A percentile compares a stretch with the other conserved stretches of the same genome.
phyloP scores from a whole-genome alignment of 2,888 invertebrate species.

The Brassicogethes aeneus region DNA sequence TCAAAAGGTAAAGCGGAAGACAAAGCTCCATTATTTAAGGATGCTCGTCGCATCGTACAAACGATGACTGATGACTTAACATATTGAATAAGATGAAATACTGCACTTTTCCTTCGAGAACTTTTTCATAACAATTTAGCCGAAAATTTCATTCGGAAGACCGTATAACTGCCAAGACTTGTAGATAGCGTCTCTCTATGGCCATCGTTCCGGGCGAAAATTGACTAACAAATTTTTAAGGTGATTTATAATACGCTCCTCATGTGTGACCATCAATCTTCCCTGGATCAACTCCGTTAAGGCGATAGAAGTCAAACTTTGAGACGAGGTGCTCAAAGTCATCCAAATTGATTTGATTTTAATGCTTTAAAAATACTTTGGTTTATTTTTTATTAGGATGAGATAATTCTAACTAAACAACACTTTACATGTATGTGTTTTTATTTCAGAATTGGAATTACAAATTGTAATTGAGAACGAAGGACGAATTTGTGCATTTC shows the following conservation, averaged over 20 bases:
- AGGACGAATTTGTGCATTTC: no score
- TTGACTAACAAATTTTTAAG: neutral
- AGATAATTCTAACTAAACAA: no score
- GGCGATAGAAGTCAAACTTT: no score
- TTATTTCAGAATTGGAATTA: no score
- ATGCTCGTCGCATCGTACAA: constrained; percentile 25
- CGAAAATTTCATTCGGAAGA: constrained; percentile 19
- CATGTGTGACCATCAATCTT: neutral
- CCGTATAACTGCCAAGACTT: constrained; percentile 12
- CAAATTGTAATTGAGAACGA: no score
- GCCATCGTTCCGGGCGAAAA: neutral
- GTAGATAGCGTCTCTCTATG: constrained; percentile 9
- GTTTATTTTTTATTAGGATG: no score
- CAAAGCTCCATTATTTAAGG: constrained; percentile 31
- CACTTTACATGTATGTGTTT: no score
- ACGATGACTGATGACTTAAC: constrained; percentile 30
- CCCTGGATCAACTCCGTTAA: neutral
- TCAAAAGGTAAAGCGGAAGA: constrained; percentile 28
- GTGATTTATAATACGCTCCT: neutral
- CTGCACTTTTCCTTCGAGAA: constrained; percentile 20
- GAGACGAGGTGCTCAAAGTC: no score
- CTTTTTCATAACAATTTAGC: constrained; percentile 15
- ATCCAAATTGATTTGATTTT: no score
- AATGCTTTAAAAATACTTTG: no score
- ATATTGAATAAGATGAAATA: constrained; percentile 28